A percentile compares a stretch with the other conserved stretches of the same genome.
Conservation (phyloP, 2,797 vertebrate species). For the Rhincodon typus region DNA sequence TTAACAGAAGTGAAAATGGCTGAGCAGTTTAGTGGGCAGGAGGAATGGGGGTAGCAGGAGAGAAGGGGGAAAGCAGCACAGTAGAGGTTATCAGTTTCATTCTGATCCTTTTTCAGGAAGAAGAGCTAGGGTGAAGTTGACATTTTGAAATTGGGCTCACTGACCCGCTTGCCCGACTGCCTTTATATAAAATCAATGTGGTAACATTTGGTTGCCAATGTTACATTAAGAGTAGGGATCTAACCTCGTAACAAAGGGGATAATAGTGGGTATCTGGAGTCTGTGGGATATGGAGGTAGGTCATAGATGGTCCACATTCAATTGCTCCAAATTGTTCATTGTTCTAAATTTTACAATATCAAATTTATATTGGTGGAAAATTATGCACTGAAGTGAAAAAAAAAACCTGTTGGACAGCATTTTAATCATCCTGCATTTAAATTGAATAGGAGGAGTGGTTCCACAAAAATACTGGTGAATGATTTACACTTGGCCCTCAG, state of each 20-base stretch:
- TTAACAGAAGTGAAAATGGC: background rate
- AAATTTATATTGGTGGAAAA: background rate
- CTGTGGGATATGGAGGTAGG: background rate
- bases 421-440: background rate
- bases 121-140: too few relatives aligned
- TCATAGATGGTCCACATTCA: background rate
- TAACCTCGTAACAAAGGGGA: background rate
- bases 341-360: background rate
- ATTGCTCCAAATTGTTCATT: background rate
- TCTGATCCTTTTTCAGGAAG: background rate
- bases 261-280: background rate
- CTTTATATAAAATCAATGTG: too few relatives aligned
- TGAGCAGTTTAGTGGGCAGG: background rate
- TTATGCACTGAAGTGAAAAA: background rate
- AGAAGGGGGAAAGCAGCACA: background rate
- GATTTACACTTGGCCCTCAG: background rate
- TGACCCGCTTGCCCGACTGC: too few relatives aligned
- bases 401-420: background rate
- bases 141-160: too few relatives aligned
- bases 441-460: background rate
- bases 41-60: background rate
- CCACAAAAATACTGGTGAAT: background rate
- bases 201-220: too few relatives aligned
- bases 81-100: background rate
- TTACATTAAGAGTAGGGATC: too few relatives aligned